Conservation (phyloP, 2,797 vertebrate genomes). For the Centropyge bicolor region DNA sequence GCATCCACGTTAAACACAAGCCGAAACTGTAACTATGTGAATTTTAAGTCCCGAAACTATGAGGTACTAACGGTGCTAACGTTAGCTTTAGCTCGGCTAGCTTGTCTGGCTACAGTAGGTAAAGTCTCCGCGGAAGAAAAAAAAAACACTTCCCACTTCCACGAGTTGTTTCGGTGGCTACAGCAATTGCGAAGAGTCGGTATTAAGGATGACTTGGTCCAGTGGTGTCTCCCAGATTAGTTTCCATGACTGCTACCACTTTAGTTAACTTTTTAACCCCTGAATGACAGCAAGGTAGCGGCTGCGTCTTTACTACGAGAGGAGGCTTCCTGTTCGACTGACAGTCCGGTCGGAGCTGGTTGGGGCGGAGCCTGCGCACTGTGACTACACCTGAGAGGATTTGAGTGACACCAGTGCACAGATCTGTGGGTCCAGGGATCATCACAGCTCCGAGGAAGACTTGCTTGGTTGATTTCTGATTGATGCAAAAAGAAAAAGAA, state of each 20-base stretch:
- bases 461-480: not conserved
- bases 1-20: not conserved
- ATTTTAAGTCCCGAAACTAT: constrained; percentile 36
- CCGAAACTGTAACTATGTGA: not conserved
- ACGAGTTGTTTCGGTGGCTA: constrained; percentile 39
- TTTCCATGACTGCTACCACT: constrained; percentile 71
- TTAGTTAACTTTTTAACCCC: constrained; percentile 70
- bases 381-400: constrained; percentile 75
- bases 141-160: constrained; percentile 38
- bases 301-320: not conserved
- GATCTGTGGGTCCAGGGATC: not conserved
- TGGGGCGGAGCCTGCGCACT: constrained; percentile 69
- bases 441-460: not conserved
- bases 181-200: constrained; percentile 4
- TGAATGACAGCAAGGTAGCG: constrained; percentile 53
- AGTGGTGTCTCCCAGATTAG: constrained; percentile 42
- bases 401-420: constrained; percentile 23
- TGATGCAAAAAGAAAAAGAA: not conserved
- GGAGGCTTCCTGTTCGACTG: constrained; percentile 81
- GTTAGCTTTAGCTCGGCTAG: constrained; percentile 76
- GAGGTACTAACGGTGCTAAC: constrained; percentile 62
- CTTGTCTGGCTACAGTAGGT: constrained; percentile 42
- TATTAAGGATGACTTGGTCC: constrained; percentile 32
- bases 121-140: constrained; percentile 28
- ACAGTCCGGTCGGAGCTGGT: constrained; percentile 58